A percentile compares a stretch with the other conserved stretches of the same genome.
These are phyloP conservation scores for Sminthurides aquaticus DNA, from an alignment of 2,888 invertebrate genomes.

Conservation along the genomic window DNA sequence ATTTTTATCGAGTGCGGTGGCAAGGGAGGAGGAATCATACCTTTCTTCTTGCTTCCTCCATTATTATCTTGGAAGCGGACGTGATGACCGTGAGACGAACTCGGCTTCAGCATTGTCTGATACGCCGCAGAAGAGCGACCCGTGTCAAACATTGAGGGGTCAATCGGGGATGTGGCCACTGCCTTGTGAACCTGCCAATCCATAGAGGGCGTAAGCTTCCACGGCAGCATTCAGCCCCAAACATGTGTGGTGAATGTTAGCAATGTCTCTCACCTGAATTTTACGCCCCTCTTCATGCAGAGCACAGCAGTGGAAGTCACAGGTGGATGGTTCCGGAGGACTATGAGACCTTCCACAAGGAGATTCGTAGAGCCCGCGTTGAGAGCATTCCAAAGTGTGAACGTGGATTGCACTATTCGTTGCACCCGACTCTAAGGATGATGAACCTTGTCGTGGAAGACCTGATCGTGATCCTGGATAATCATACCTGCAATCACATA, in stretches of 20 bases:
- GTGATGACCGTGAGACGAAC: slow-evolving; percentile 37
- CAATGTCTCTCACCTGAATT: slow-evolving; percentile 57
- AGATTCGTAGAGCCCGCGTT: slow-evolving; percentile 17
- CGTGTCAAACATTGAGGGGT: slow-evolving; percentile 53
- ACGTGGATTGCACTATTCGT: slow-evolving; percentile 55
- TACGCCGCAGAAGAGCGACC: slow-evolving; percentile 45
- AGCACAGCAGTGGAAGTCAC: slow-evolving; percentile 93
- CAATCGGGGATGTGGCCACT: slow-evolving; percentile 86
- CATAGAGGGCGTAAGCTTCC: too few relatives aligned
- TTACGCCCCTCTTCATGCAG: slow-evolving; percentile 86
- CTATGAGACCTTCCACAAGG: slow-evolving; percentile 39
- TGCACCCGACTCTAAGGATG: slow-evolving; percentile 61
- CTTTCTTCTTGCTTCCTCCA: slow-evolving; percentile 54
- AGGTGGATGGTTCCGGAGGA: slow-evolving; percentile 58
- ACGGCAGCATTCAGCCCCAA: too few relatives aligned
- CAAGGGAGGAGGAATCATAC: slow-evolving; percentile 44
- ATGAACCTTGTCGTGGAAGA: slow-evolving; percentile 49
- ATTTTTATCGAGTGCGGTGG: slow-evolving; percentile 47
- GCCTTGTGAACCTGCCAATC: slow-evolving; percentile 66
- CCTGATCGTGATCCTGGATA: slow-evolving; percentile 32
- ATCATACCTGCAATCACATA: slow-evolving; percentile 28
- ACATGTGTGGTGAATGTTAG: not conserved
- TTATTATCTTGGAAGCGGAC: slow-evolving; percentile 40
- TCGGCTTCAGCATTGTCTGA: slow-evolving; percentile 17
- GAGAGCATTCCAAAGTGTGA: slow-evolving; percentile 72